Conservation (phyloP, 2,113 vertebrate species). For the Camelus bactrianus region DNA sequence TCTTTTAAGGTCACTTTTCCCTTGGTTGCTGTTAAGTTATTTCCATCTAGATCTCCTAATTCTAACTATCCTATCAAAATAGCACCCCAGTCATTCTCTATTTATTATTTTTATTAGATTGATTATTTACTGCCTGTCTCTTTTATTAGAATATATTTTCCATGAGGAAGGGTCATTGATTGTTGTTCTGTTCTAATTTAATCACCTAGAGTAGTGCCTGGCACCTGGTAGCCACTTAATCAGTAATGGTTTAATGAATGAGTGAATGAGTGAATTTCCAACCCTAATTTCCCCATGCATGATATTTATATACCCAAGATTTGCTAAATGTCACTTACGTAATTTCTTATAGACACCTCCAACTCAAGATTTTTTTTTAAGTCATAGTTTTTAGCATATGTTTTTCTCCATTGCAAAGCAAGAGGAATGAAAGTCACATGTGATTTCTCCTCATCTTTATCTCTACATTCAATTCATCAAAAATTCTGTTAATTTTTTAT, state of each 20-base stretch:
- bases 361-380: background rate
- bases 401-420: background rate
- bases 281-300: background rate
- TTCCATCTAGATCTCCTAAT: background rate
- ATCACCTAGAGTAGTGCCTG: background rate
- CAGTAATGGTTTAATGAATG: conserved; percentile 31
- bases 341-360: background rate
- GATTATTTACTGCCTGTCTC: background rate
- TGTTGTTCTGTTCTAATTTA: background rate
- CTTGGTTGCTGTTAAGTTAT: background rate
- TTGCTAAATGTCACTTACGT: background rate
- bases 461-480: background rate
- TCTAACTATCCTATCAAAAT: background rate
- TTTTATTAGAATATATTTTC: background rate
- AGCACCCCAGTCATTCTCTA: background rate
- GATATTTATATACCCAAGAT: background rate
- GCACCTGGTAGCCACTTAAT: background rate
- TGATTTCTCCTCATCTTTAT: background rate
- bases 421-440: background rate
- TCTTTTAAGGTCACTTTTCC: background rate
- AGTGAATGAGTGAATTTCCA: conserved; percentile 32
- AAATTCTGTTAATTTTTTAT: background rate
- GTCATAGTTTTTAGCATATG: background rate
- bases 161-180: background rate
- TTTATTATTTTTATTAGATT: background rate